These are phyloP conservation scores for Cebidichthys violaceus DNA, from an alignment of 2,113 vertebrate species.

Conservation along the genomic window DNA sequence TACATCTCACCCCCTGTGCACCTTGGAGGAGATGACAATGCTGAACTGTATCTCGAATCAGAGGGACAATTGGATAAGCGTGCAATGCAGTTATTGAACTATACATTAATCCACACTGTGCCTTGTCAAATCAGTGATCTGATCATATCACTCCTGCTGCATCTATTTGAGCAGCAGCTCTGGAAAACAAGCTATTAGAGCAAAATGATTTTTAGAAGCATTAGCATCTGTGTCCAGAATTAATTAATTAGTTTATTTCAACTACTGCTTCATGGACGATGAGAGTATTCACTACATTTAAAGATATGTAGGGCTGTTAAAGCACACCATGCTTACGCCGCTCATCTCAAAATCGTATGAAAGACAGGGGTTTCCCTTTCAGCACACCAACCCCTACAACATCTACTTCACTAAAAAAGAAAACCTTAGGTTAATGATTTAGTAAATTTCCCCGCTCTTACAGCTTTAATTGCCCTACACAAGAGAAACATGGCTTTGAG, in stretches of 20 bases:
- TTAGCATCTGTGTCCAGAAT: slow-evolving; percentile 37
- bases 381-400: slow-evolving; percentile 5
- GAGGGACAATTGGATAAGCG: slow-evolving; percentile 40
- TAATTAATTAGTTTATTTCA: slow-evolving; percentile 49
- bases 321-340: slow-evolving; percentile 4
- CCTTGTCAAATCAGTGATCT: slow-evolving; percentile 42
- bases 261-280: slow-evolving; percentile 18
- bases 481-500: slow-evolving; percentile 64
- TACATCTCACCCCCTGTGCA: slow-evolving; percentile 53
- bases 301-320: slow-evolving; percentile 8
- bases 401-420: slow-evolving; percentile 52
- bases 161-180: slow-evolving; percentile 8
- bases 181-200: slow-evolving; percentile 50
- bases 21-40: slow-evolving; percentile 9
- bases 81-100: slow-evolving; percentile 38
- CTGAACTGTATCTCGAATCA: slow-evolving; percentile 38
- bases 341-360: slow-evolving; percentile 29
- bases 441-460: slow-evolving; percentile 68
- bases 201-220: slow-evolving; percentile 48
- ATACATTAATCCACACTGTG: slow-evolving; percentile 41
- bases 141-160: slow-evolving; percentile 43
- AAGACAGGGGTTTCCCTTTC: slow-evolving; percentile 32
- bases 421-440: slow-evolving; percentile 71
- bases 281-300: slow-evolving; percentile 11
- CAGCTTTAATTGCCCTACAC: slow-evolving; percentile 75